A percentile compares a stretch with the other conserved stretches of the same genome.
These are phyloP conservation scores for Eurytoma adleriae DNA, from an alignment of 2,888 invertebrate genomes.

Conservation along the genomic window DNA sequence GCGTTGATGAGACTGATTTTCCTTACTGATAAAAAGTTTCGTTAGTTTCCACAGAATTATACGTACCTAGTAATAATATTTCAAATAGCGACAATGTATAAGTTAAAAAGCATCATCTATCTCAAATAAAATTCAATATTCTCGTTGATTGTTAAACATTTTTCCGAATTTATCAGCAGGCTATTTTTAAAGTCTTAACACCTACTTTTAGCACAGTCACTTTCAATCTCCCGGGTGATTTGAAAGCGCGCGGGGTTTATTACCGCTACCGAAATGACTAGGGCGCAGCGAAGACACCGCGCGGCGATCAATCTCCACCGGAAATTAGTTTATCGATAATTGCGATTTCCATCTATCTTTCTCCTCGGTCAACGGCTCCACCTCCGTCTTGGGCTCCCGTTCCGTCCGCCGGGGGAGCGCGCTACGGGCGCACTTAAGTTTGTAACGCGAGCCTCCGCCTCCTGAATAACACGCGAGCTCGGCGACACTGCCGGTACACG, in stretches of 20 bases:
- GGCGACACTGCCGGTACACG: slow-evolving; percentile 4
- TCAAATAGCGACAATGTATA: too few relatives aligned
- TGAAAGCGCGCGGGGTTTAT: neutral
- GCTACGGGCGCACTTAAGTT: neutral
- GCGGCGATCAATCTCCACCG: slow-evolving; percentile 4
- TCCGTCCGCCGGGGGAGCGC: neutral
- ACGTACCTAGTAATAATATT: too few relatives aligned
- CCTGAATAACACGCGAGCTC: slow-evolving; percentile 16
- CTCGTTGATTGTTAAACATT: too few relatives aligned
- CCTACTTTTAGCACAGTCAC: too few relatives aligned
- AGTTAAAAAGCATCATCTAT: too few relatives aligned
- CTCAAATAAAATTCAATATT: too few relatives aligned
- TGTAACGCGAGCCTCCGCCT: slow-evolving; percentile 13
- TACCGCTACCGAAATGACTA: neutral
- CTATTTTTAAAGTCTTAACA: too few relatives aligned
- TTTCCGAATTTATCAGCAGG: too few relatives aligned
- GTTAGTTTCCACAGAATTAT: too few relatives aligned
- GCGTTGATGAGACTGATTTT: too few relatives aligned
- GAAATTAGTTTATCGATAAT: slow-evolving; percentile 37
- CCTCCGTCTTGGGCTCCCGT: neutral
- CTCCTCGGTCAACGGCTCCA: too few relatives aligned
- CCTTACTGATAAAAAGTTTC: too few relatives aligned
- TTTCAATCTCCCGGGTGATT: neutral
- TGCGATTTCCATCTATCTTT: neutral
- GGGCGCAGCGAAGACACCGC: neutral